Base-by-base conservation (phyloP, 2,113 vertebrate species). In the Echinops telfairi region DNA sequence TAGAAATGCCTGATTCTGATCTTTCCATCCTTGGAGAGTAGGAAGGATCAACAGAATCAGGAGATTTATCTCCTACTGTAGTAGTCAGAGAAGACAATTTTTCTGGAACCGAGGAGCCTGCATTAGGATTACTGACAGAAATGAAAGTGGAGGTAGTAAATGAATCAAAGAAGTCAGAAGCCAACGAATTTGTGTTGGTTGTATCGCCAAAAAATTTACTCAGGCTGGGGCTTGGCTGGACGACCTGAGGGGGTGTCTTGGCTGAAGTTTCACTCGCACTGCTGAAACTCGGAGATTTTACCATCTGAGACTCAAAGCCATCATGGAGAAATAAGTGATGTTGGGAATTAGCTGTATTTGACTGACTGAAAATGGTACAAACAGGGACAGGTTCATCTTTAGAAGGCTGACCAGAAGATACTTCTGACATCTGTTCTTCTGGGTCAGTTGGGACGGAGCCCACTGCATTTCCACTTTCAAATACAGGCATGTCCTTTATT, bases 221-320 rank as follows among this genome's bases (percentile, higher is more conserved):
- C 75, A 99, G 98, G 96, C 99, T 99, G 58, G 99, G 99, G 96
- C 99, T 99, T 10, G 99, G 99, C 40, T 99, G 99, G 94, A 99
- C 99, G 14, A 98, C 98, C 3, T 99, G 98, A 0, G 98, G 98
- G 0, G 97, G 97, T 68, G 97, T 96, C 87, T 98, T 98, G 95
- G 97, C 96, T 0, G 98, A 98, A 2, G 98, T 98, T 95, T 98
- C 98, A 6, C 97, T 97, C 43, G 98, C 94, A 23, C 98, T 98
- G 20, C 98, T 98, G 78, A 99, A 99, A 95, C 99, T 99, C 0
- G 99, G 99, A 1, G 99, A 99, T 91, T 99, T 99, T 47, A 99
- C 99, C 97, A 99, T 98, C 58, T 99, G 99, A 27, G 99, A 98
- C 97, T 99, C 98, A 87, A 99, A 99, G 53, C 99, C 99, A 0